A percentile compares a stretch with the other conserved stretches of the same genome.
Evolutionary conservation across 1,140 invertebrate genomes (phyloP).

Genomic region (Rhynchophorus ferrugineus): DNA sequence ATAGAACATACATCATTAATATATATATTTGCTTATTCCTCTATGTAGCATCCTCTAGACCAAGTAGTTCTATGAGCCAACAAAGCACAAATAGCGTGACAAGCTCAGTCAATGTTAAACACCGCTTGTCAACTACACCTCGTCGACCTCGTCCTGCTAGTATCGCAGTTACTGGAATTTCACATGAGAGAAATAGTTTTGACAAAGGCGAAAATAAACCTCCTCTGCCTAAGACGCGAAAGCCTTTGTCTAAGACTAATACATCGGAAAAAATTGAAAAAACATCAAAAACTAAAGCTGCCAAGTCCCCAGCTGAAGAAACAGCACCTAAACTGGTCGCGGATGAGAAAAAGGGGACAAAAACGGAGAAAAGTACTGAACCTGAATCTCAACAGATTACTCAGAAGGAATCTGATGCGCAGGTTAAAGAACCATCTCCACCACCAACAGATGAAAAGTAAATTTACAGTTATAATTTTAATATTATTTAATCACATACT

Average conservation of each 20-base stretch:
- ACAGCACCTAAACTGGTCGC: slow-evolving; percentile 13
- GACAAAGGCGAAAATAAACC: slow-evolving; percentile 31
- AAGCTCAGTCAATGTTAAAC: slow-evolving; percentile 44
- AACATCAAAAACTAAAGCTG: slow-evolving; percentile 28
- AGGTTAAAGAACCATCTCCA: slow-evolving; percentile 9
- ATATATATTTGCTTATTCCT: too few relatives aligned
- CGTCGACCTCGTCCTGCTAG: slow-evolving; percentile 69
- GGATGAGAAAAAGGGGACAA: slow-evolving; percentile 13
- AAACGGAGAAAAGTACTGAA: slow-evolving; percentile 9
- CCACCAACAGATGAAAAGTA: slow-evolving; percentile 10
- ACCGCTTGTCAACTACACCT: slow-evolving; percentile 52
- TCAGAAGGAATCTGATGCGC: slow-evolving; percentile 17
- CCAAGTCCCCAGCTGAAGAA: slow-evolving; percentile 30
- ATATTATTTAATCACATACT: neutral
- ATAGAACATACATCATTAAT: too few relatives aligned
- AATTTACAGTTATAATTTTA: neutral
- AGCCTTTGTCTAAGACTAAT: slow-evolving; percentile 33
- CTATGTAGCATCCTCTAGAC: slow-evolving; percentile 56
- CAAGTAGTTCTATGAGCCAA: slow-evolving; percentile 72
- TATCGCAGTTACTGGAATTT: slow-evolving; percentile 72
- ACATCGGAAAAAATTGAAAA: slow-evolving; percentile 30
- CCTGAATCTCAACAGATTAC: slow-evolving; percentile 4
- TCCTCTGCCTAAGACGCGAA: slow-evolving; percentile 36
- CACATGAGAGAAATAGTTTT: slow-evolving; percentile 33
- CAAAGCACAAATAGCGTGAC: slow-evolving; percentile 52